These are phyloP conservation scores for Umimayanthus kanabou DNA, from an alignment of 92 coral and sea anemone genomes.

Conservation along the genomic window DNA sequence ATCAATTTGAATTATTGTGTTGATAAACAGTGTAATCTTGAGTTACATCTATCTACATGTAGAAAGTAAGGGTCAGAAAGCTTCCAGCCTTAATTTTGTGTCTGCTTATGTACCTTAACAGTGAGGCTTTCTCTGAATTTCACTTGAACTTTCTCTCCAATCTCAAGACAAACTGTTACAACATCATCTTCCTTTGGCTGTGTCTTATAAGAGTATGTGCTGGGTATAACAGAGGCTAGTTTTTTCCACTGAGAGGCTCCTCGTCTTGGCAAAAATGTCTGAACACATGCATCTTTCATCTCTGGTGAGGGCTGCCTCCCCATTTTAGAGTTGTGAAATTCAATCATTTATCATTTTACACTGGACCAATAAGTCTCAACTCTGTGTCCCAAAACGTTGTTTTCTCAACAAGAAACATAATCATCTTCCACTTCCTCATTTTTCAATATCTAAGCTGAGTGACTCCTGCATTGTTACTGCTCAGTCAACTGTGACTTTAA, in stretches of 20 bases:
- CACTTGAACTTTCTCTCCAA: conserved; percentile 39
- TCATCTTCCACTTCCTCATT: conserved; percentile 26
- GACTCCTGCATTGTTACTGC: not conserved
- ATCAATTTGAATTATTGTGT: not conserved
- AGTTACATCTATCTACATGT: not conserved
- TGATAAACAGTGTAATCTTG: not conserved
- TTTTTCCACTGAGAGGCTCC: conserved; percentile 22
- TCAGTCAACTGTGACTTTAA: not conserved
- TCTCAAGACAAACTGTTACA: conserved; percentile 49
- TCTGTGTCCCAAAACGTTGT: not conserved
- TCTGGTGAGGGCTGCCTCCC: conserved; percentile 33
- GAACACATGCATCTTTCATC: conserved; percentile 48
- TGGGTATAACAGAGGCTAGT: conserved; percentile 26
- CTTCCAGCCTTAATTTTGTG: too few relatives aligned
- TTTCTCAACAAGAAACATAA: not conserved
- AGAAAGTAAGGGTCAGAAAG: not conserved
- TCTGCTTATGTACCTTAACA: conserved; percentile 47
- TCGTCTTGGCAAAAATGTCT: conserved; percentile 31
- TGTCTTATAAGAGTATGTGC: not conserved
- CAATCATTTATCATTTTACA: conserved; percentile 33
- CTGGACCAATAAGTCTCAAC: not conserved
- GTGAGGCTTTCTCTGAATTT: conserved; percentile 37
- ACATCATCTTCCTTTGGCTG: conserved; percentile 27
- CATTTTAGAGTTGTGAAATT: not conserved
- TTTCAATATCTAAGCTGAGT: not conserved